Evolutionary conservation across 2,113 vertebrate species (phyloP).

Genomic region (Mustelus asterias): DNA sequence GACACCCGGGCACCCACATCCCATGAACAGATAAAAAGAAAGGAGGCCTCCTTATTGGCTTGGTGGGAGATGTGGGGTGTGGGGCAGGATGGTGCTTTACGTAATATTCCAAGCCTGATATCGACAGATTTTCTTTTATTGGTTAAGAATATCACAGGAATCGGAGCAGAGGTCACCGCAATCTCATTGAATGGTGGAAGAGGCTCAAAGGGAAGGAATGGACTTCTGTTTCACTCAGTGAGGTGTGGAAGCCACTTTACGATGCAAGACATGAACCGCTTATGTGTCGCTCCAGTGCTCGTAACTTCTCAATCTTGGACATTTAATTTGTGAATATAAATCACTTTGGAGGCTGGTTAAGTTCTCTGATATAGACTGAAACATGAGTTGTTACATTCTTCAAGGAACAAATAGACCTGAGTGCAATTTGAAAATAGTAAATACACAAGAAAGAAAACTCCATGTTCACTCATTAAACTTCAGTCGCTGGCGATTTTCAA

Average conservation of each 20-base stretch:
- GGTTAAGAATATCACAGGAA: too few species aligned
- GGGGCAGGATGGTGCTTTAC: too few species aligned
- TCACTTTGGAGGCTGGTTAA: conserved; percentile 33
- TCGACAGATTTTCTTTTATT: too few species aligned
- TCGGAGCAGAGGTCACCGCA: too few species aligned
- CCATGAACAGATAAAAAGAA: too few species aligned
- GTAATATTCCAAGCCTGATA: too few species aligned
- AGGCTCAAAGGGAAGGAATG: not conserved
- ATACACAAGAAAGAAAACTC: not conserved
- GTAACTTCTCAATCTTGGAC: conserved; percentile 27
- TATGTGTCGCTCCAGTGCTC: not conserved
- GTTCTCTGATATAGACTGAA: not conserved
- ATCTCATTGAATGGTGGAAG: not conserved
- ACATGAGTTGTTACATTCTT: conserved; percentile 7
- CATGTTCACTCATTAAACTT: not conserved
- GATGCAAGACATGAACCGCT: not conserved
- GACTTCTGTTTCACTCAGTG: not conserved
- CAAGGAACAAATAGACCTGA: not conserved
- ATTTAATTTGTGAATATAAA: conserved; percentile 32
- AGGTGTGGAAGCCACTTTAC: not conserved
- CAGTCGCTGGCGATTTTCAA: not conserved
- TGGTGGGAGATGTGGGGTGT: too few species aligned
- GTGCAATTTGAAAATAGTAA: not conserved
- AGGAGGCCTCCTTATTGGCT: too few species aligned
- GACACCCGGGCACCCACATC: too few species aligned